Evolutionary conservation across 2,888 invertebrate species (phyloP), one percentile per base, ranked within the genome.

Genomic region (Ophioninae sp.): DNA sequence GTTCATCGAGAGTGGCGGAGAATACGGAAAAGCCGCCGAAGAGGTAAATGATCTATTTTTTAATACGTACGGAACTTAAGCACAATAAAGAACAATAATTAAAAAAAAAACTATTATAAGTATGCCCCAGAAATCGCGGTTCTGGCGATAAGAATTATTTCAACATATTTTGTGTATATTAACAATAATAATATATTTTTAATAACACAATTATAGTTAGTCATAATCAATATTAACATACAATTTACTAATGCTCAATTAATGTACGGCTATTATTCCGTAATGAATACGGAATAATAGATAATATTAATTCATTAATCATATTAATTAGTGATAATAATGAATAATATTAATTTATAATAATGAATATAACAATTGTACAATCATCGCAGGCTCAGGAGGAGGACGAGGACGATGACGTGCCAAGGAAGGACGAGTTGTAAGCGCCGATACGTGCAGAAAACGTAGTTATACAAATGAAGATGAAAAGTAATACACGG

Each of bases 1-100:
- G 94, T 99, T 99, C 95, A 94, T 99, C 84, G 99, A 99, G 93
- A 95, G 96, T 85, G 97, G 96, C 90, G 99, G 99, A 85, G 96
- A 95, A 88, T 96, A 96, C 79, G 96, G 96, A 65, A 94, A 96
- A 90, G 95, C 95, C 37, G 94, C 94, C 74, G 95, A 96, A 67
- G 95, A 95, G 88, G 95, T 94, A 92, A 88, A 90, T 69, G 44
- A 72, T 64, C 41, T 77, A 61, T 85, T 69, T 13, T 23, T 76
- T 17, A 58, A 22, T 20, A 72, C 23, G 7, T 0, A 22, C 8
- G n/a, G 13, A 72, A 37, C 39, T 37, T 9, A 13, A 58, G 10
- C 75, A 41, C 41, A 9, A 41, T 41, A 41, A 41, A 0, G 41
- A 41, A 41, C 9, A 9, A 41, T 9, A 41, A 41, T 41, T 9